Base-by-base conservation (phyloP, 2,888 invertebrate genomes). In the Polyommatus icarus region DNA sequence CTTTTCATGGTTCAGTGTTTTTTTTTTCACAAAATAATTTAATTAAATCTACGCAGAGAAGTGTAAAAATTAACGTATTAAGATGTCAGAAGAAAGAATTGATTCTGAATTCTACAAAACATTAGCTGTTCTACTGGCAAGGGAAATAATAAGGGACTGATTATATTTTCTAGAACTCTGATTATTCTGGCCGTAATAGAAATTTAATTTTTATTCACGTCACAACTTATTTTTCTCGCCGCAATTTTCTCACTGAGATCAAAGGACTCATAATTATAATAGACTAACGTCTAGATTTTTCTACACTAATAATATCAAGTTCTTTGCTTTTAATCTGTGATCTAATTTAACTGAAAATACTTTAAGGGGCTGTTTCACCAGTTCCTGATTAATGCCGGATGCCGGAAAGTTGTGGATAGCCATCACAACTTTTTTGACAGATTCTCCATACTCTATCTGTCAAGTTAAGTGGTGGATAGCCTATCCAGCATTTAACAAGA, bases 181-280 rank as follows among this genome's bases (percentile, higher is more conserved):
- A n/a, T 67, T 32, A 8, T 67, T 67, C 67, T 29, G 15, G 6
- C 29, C 29, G 29, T 67, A 5, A 29, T 15, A 1, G 1, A 18
- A 29, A 67, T 67, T 67, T 67, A 29, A 67, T 67, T 67, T 67
- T 67, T 67, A 67, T 67, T 67, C 67, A 67, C 32, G 29, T 67
- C 18, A 67, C 15, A 67, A 6, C 29, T 32, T 67, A 67, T 32
- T 67, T 67, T 24, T 29, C 61, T 32, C 67, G 12, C 15, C 29
- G 67, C 7, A 67, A 67, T 67, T 67, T 67, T 67, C 67, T 67
- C 29, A 15, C 12, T 67, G 67, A 67, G 29, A 67, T 67, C 67
- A 67, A 32, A 67, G 15, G 67, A n/a, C 67, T 29, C 15, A 12
- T 67, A 29, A 67, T 67, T 67, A 67, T 67, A 67, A 67, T 67